Base-by-base conservation (phyloP, 2,888 invertebrate species). In the Idaea aversata region DNA sequence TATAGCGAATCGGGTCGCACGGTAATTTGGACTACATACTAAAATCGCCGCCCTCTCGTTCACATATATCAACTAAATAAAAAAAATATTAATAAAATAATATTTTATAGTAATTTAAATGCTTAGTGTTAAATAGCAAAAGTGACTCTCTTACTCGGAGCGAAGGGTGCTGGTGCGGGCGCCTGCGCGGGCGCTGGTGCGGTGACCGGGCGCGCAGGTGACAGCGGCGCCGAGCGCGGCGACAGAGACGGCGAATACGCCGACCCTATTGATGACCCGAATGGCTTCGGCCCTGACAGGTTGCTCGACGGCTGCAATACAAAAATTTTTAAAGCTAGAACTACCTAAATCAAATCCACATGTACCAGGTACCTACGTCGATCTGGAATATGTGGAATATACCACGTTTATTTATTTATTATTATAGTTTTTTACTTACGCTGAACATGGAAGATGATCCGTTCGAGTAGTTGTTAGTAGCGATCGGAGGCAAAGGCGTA, bases 401-500 rank as follows among this genome's bases (percentile, higher is more conserved):
- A 25, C 25, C 25, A 25, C 25, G 1, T 25, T 47, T 47, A 47
- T 47, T 47, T 47, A 13, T 47, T 13, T 4, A 47, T 13, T 10
- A 0, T 10, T 15, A 25, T 64, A 10, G 10, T 38, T 34, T 25
- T n/a, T 47, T 72, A 91, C 94, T 94, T 92, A 96, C 96, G 88
- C 95, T 95, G 88, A 95, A 96, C 70, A 96, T 94, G 62, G 95
- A 93, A 35, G 95, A 93, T 13, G 94, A 94, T 73, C 94, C 94
- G 76, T 93, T 94, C 70, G 93, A 93, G 82, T 94, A 94, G 77
- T 94, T 93, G 79, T 94, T 93, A 70, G 95, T 95, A 35, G 95
- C 94, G 59, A 95, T 84, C 67, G 95, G 94, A 61, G 94, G 93
- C 74, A 97, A 91, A 66, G 96, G 96, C 67, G 97, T 95, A 67